These are phyloP conservation scores for Dynastes grantii DNA, from an alignment of 2,888 invertebrate genomes.

Conservation along the genomic window DNA sequence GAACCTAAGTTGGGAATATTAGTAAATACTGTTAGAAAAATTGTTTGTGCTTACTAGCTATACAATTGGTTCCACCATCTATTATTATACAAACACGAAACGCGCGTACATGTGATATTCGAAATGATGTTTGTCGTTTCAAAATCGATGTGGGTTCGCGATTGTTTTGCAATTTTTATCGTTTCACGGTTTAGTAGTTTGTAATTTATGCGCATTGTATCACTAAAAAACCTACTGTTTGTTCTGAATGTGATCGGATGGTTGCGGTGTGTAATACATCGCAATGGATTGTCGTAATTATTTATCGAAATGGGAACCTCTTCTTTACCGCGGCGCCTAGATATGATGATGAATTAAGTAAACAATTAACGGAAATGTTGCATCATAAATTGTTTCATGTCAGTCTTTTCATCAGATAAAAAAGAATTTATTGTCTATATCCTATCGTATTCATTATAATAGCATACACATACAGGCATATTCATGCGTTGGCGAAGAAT, in stretches of 20 bases:
- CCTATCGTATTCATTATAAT: background rate
- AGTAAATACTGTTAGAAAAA: slow-evolving; percentile 7
- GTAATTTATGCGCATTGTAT: slow-evolving; percentile 16
- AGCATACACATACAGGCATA: background rate
- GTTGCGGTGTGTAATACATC: slow-evolving; percentile 3
- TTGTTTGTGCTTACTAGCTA: slow-evolving; percentile 1
- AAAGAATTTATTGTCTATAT: slow-evolving; percentile 6
- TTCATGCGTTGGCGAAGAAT: background rate
- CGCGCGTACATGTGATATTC: background rate
- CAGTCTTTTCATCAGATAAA: slow-evolving; percentile 18
- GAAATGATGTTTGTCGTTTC: slow-evolving; percentile 23
- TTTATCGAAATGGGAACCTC: slow-evolving; percentile 5
- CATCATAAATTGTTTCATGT: slow-evolving; percentile 38
- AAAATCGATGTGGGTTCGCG: slow-evolving; percentile 29
- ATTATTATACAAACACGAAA: slow-evolving; percentile 11
- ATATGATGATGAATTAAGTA: slow-evolving; percentile 25
- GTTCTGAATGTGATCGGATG: background rate
- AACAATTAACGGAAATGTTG: slow-evolving; percentile 31
- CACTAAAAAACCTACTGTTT: slow-evolving; percentile 11
- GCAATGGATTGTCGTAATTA: background rate
- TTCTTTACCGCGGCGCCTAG: background rate
- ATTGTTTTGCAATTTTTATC: slow-evolving; percentile 37
- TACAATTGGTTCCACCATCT: slow-evolving; percentile 24
- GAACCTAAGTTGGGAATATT: background rate
- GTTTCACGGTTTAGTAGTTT: slow-evolving; percentile 25